Evolutionary conservation across 2,888 invertebrate genomes (phyloP), one percentile per base, ranked within the genome.

Genomic region (Phyllotreta cruciferae): DNA sequence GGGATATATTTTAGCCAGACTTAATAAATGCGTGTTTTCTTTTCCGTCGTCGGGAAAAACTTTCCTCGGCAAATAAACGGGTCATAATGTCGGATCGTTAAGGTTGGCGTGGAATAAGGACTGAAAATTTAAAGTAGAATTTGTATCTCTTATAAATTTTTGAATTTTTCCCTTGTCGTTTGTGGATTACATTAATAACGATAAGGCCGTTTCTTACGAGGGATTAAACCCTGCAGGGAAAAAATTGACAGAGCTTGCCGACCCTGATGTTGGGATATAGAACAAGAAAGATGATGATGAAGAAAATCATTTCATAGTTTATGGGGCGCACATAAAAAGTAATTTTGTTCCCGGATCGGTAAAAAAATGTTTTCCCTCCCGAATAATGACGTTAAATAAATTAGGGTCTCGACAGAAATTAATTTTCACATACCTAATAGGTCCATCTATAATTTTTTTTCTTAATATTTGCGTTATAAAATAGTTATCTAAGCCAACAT

Each of bases 1-100:
- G 63, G 69, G 72, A 75, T 75, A 74, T 73, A 75, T 76, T 73
- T 73, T 69, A 71, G 73, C 72, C 72, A 71, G 53, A 69, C 70
- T 73, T 75, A 71, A 75, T 76, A 73, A 75, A 74, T 74, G 73
- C 74, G 72, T 69, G 71, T 73, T 70, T 71, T 71, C 71, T 70
- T 72, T 60, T 34, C 11, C 49, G 50, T 50, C 36, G 50, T 37
- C 14, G 9, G 36, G 44, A 37, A 60, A 60, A 60, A 52, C 42
- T 56, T 61, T 55, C 47, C 55, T 41, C 42, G n/a, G 36, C 50
- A 56, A 50, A 62, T 62, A 55, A 62, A 61, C 55, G 55, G 49
- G 45, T 55, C 49, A 49, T 44, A 60, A 60, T 53, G 37, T 24
- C 9, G 52, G 44, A 60, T 37, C 60, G 42, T 60, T 60, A 52